A percentile compares a stretch with the other conserved stretches of the same genome.
phyloP scores from a whole-genome alignment of 2,113 vertebrate genomes.

The Silurus glanis region DNA sequence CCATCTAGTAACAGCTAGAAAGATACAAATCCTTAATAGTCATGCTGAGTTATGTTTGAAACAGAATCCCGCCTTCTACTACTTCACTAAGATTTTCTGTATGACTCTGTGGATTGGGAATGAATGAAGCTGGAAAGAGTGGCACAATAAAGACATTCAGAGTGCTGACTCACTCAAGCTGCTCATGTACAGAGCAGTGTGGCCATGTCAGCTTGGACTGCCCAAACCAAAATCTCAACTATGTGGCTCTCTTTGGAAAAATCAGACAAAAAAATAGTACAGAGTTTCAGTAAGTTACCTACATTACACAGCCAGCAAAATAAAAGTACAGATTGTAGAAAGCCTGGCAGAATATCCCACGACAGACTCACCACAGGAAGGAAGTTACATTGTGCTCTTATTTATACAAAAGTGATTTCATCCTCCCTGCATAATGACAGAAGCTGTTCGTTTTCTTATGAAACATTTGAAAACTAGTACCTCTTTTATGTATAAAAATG shows the following conservation, averaged over 20 bases:
- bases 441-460: background rate
- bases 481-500: background rate
- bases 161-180: slow-evolving; percentile 68
- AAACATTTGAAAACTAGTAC: background rate
- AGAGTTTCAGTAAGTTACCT: background rate
- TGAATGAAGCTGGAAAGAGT: background rate
- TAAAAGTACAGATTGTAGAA: background rate
- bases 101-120: background rate
- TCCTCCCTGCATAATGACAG: background rate
- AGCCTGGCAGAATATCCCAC: background rate
- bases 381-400: background rate
- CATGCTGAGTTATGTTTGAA: background rate
- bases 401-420: background rate
- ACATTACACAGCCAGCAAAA: background rate
- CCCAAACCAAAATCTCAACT: background rate
- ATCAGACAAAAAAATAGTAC: background rate
- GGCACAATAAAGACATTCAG: slow-evolving; percentile 18
- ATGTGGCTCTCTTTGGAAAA: background rate
- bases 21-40: background rate
- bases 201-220: slow-evolving; percentile 12
- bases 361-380: background rate
- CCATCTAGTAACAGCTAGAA: background rate
- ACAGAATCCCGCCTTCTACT: background rate
- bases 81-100: background rate
- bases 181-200: slow-evolving; percentile 27